phyloP scores from a whole-genome alignment of 1,140 invertebrate species.

The Aethina tumida region DNA sequence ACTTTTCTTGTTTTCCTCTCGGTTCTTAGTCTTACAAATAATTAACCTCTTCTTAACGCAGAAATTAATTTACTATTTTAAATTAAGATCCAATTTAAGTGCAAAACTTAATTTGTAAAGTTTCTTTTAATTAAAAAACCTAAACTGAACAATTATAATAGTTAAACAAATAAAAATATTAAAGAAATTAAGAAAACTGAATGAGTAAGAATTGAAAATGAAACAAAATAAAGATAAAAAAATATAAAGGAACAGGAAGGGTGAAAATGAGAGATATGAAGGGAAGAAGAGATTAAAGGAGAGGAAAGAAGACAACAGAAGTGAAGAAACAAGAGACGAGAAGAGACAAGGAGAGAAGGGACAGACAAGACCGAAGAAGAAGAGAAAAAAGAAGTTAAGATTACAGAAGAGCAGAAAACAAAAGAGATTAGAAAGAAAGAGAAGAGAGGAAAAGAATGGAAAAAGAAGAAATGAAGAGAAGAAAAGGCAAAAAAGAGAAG shows the following conservation, averaged over 20 bases:
- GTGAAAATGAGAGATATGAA: not conserved
- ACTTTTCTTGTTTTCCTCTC: no score
- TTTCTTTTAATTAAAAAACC: no score
- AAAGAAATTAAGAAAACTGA: no score
- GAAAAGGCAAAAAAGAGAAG: not conserved
- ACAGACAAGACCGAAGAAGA: not conserved
- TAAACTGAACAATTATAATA: no score
- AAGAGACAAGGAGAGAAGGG: constrained; percentile 4
- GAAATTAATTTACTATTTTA: no score
- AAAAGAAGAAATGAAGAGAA: not conserved
- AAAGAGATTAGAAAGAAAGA: not conserved
- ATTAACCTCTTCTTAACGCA: no score
- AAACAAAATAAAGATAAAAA: not conserved
- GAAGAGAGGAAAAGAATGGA: not conserved
- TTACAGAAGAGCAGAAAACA: not conserved
- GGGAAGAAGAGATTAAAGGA: not conserved
- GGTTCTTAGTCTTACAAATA: no score
- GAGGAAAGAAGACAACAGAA: constrained; percentile 7
- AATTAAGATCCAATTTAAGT: no score
- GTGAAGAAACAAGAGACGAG: constrained; percentile 19
- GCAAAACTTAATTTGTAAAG: no score
- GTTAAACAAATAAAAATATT: no score
- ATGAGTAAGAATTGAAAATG: no score
- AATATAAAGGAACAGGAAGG: not conserved
- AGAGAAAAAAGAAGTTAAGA: constrained; percentile 1